Evolutionary conservation across 1,140 invertebrate species (phyloP).

Genomic region (Dinothrombium tinctorium): DNA sequence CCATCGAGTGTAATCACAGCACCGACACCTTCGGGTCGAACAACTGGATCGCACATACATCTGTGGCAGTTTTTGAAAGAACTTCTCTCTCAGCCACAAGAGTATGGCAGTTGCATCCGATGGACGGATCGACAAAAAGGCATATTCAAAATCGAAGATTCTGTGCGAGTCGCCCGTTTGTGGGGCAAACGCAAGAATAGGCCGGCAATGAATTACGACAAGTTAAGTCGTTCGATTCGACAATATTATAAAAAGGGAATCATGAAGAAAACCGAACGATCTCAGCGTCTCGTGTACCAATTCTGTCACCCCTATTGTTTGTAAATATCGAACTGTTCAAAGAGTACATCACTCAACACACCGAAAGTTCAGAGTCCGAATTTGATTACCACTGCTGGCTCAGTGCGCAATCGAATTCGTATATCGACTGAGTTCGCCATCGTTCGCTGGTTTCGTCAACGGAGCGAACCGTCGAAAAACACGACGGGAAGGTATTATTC

Average conservation of each 20-base stretch:
- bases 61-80: constrained; percentile 99
- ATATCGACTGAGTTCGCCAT: constrained; percentile 1
- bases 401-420: background rate
- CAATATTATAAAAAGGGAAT: constrained; percentile 99
- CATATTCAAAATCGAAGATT: constrained; percentile 98
- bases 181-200: constrained; percentile 95
- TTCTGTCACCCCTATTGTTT: constrained; percentile 85
- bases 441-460: background rate
- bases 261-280: constrained; percentile 96
- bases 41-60: constrained; percentile 37
- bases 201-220: constrained; percentile 99
- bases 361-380: background rate
- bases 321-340: constrained; percentile 23
- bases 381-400: too few species aligned
- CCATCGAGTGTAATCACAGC: background rate
- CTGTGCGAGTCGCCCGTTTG: constrained; percentile 70
- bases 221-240: constrained; percentile 81
- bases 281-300: constrained; percentile 93
- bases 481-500: too few species aligned
- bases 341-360: background rate
- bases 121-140: constrained; percentile 85
- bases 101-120: constrained; percentile 73
- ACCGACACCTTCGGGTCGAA: background rate
- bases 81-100: constrained; percentile 55
- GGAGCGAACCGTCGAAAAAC: too few species aligned